phyloP scores from a whole-genome alignment of 2,113 vertebrate species.

The Microtus ochrogaster region DNA sequence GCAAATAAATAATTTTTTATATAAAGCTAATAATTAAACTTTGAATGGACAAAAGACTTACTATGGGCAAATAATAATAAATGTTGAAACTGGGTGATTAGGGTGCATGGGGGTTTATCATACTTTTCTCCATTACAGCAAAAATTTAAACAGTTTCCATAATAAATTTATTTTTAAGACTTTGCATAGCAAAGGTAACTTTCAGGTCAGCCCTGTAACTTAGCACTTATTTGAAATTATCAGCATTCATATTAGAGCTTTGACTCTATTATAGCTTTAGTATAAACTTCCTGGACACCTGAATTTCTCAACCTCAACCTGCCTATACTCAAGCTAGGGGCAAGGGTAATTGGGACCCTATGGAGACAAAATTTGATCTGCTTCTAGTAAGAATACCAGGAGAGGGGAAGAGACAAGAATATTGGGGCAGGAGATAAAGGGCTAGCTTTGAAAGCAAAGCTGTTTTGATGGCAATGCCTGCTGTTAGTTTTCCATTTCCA shows the following conservation, averaged over 20 bases:
- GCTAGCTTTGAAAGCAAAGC: slow-evolving; percentile 62
- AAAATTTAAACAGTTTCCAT: slow-evolving; percentile 38
- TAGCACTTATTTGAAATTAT: slow-evolving; percentile 52
- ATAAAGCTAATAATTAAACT: slow-evolving; percentile 56
- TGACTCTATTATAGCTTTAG: slow-evolving; percentile 34
- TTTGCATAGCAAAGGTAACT: slow-evolving; percentile 54
- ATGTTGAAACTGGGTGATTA: slow-evolving; percentile 14
- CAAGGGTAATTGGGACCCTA: slow-evolving; percentile 66
- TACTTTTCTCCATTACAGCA: slow-evolving; percentile 4
- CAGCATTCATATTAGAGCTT: slow-evolving; percentile 53
- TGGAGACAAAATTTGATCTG: slow-evolving; percentile 45
- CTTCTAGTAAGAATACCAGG: slow-evolving; percentile 67
- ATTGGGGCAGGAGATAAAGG: slow-evolving; percentile 42
- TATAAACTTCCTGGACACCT: slow-evolving; percentile 50
- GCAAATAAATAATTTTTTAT: background rate
- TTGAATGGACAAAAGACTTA: slow-evolving; percentile 13
- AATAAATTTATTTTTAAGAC: slow-evolving; percentile 54
- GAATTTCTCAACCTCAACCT: slow-evolving; percentile 63
- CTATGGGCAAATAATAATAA: slow-evolving; percentile 56
- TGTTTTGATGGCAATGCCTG: slow-evolving; percentile 67
- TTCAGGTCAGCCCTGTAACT: slow-evolving; percentile 22
- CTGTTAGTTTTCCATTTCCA: slow-evolving; percentile 67
- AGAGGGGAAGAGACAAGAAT: slow-evolving; percentile 53
- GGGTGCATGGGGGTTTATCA: background rate
- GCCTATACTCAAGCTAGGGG: slow-evolving; percentile 17